Evolutionary conservation across 1,140 invertebrate genomes (phyloP), one percentile per base, ranked within the genome.

Genomic region (Stenopsyche tienmushanensis): DNA sequence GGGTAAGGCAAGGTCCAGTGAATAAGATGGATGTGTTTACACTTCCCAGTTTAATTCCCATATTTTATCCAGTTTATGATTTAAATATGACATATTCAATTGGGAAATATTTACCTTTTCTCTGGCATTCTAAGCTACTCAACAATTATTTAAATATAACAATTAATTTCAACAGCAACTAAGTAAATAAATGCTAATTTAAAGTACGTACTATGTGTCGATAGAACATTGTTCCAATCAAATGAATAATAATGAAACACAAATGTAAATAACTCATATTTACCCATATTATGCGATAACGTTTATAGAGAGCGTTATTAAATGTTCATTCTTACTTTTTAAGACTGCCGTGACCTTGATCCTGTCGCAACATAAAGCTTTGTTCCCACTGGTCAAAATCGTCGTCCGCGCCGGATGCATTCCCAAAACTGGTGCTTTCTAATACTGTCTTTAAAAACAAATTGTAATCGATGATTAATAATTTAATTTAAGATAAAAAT

Each of bases 331-430:
- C n/a, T n/a, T 54, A 66, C 68, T 59, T 70, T 69, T 69, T 69
- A 34, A 66, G 26, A 20, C 47, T 66, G 34, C 63, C 64, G 20
- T 50, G 77, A 72, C 77, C 78, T 71, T 81, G 78, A 67, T 83
- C 80, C 73, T 81, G 79, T 73, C 80, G 77, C 76, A 82, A 80
- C 81, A 83, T 83, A 77, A 81, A 82, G 72, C 78, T 81, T 70
- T 81, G 80, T 72, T 83, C 82, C 80, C 80, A 83, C 78, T 82
- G 77, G 71, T 83, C 82, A 75, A 81, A 73, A 68, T 83, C 82
- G 71, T 82, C 80, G 76, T 83, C 80, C 74, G 76, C 79, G 53
- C 76, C 77, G 64, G 77, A 80, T 60, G 77, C 78, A 79, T 81
- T 82, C 76, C 79, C 79, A 77, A 80, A 75, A 75, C 78, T 80